A percentile compares a stretch with the other conserved stretches of the same genome.
Evolutionary conservation across 2,797 vertebrate genomes (phyloP).

Genomic region (Nannoperca australis): DNA sequence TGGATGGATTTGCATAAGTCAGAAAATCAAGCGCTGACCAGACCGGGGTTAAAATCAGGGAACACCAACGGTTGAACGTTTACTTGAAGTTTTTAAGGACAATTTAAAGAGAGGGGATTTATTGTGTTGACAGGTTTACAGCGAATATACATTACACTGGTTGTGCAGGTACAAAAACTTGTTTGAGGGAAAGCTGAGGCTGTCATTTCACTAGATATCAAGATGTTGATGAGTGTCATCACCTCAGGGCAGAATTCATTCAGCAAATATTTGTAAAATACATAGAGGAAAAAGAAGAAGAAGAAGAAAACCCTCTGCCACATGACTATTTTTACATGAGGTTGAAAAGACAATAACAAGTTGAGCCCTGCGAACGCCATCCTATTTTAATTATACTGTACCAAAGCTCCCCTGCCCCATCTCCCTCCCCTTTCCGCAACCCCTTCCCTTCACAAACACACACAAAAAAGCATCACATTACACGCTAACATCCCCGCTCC

Average conservation of each 20-base stretch:
- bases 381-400: slow-evolving; percentile 86
- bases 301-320: slow-evolving; percentile 50
- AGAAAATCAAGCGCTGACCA: slow-evolving; percentile 41
- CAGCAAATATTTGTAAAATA: slow-evolving; percentile 42
- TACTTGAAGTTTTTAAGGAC: slow-evolving; percentile 60
- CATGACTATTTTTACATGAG: slow-evolving; percentile 77
- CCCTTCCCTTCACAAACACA: slow-evolving; percentile 85
- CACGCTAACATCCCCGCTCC: slow-evolving; percentile 72
- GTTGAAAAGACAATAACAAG: slow-evolving; percentile 84
- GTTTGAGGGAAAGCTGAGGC: slow-evolving; percentile 33
- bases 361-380: slow-evolving; percentile 75
- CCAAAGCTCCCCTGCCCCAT: slow-evolving; percentile 73
- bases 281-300: slow-evolving; percentile 23
- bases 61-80: slow-evolving; percentile 55
- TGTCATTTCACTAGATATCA: slow-evolving; percentile 5
- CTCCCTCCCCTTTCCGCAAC: slow-evolving; percentile 79
- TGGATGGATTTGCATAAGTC: slow-evolving; percentile 81
- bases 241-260: slow-evolving; percentile 44
- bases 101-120: slow-evolving; percentile 63
- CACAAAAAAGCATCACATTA: slow-evolving; percentile 80
- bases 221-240: slow-evolving; percentile 37
- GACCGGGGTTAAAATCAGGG: slow-evolving; percentile 58
- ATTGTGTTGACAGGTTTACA: slow-evolving; percentile 68
- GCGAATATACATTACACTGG: slow-evolving; percentile 39
- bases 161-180: slow-evolving; percentile 46